Base-by-base conservation (phyloP, 1,140 invertebrate genomes). In the Pteromalus puparum region DNA sequence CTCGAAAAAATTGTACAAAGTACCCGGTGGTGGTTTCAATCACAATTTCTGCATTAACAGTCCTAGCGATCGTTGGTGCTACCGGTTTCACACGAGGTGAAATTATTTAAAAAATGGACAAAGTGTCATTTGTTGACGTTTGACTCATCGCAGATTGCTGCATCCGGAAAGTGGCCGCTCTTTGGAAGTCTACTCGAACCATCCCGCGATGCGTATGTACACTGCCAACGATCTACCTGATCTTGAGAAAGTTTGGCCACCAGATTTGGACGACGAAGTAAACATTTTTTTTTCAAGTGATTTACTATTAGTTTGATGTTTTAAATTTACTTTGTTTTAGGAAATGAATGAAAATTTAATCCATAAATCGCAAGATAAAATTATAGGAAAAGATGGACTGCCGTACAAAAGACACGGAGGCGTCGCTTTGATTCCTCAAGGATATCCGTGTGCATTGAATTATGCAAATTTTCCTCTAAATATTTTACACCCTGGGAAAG, bases 11-110 rank as follows among this genome's bases (percentile, higher is more conserved):
- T 91, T 95, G 21, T 88, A 90, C 67, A 89, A 91, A 68, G 89
- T 94, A 42, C 87, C 92, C 10, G 91, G 92, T 12, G 87, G 91
- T 70, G 96, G 97, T 2, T 98, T 94, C 89, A 97, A 98, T 92
- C 95, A 97, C 87, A 97, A 97, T 90, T 97, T 96, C 88, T 96
- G 96, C 86, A 90, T 97, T 15, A 94, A 92, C 75, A 91, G 88
- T 83, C 88, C 88, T 1, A 82, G 26, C 9, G 89, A 77, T 79
- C 15, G 24, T 26, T 88, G 87, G 87, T 87, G 72, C 72, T 91
- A 90, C 53, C 84, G 89, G 85, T 90, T 90, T 46, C 90, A 91
- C 74, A 90, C 88, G 46, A 89, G 90, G 90, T 91, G 87, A 70
- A 2, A 28, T 13, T 28, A 26, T 18, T 26, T 0, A 67, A 24